Evolutionary conservation across 2,797 vertebrate species (phyloP), one percentile per base, ranked within the genome.

Genomic region (Anguilla obscura): DNA sequence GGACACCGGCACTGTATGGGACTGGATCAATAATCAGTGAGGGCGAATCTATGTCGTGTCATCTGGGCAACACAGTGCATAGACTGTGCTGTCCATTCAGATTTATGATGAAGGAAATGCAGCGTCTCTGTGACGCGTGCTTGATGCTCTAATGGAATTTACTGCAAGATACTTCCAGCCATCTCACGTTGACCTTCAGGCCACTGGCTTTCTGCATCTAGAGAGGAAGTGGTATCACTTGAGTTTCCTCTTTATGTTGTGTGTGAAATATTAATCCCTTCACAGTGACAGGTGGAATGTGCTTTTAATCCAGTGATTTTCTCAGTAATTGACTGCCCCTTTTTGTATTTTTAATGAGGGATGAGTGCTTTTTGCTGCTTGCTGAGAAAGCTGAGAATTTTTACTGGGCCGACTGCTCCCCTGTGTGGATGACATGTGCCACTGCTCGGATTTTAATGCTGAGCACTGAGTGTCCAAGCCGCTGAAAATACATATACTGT

Each of bases 381-480:
- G 56, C 30, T 24, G 85, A 56, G 87, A 88, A 84, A 85, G 40
- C 10, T 12, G 2, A 85, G 21, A 45, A 21, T 82, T 45, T 85
- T 83, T 30, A 76, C 80, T 58, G 60, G 83, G 24, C 88, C 88
- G 82, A 90, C 48, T 86, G 82, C 21, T 56, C 89, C 93, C 86
- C 87, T 91, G 71, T 86, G 88, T 92, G 91, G 88, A 84, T 60
- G 40, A 27, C 45, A 86, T 18, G 40, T 45, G 48, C 63, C 74
- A 89, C 40, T n/a, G 63, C 7, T 74, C 54, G 52, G 50, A 87
- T 80, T 52, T 0, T 3, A 58, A 30, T 85, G 2, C 50, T 30
- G 9, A 84, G 30, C 30, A 40, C 0, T 21, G 14, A n/a, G 16
- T 52, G 21, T 30, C 83, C 10, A 24, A 3, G 24, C 36, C 27